Percentiles rank a stretch among this genome's conserved stretches.
phyloP scores from a whole-genome alignment of 2,113 vertebrate genomes.

The Triplophysa rosa region DNA sequence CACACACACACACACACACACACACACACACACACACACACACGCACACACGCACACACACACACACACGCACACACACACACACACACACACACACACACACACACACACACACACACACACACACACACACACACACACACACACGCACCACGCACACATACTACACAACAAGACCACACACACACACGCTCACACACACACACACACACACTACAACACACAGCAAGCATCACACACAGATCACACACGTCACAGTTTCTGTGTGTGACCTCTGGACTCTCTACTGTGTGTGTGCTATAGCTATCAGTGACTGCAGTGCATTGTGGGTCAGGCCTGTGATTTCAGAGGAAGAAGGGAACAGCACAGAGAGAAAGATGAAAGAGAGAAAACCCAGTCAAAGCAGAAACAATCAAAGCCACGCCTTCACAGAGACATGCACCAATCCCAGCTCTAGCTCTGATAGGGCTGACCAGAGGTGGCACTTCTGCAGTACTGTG shows the following conservation, averaged over 20 bases:
- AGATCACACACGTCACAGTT: neutral
- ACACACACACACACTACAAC: too few relatives aligned
- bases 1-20: too few relatives aligned
- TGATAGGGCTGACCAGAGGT: neutral
- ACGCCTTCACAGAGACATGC: neutral
- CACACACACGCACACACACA: too few relatives aligned
- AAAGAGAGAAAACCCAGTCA: neutral
- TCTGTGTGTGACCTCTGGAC: conserved; percentile 15
- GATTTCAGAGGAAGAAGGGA: neutral
- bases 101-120: too few relatives aligned
- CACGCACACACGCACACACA: too few relatives aligned
- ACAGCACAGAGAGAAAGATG: neutral
- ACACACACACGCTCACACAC: neutral
- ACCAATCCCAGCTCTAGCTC: conserved; percentile 20
- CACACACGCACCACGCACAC: too few relatives aligned
- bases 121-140: too few relatives aligned
- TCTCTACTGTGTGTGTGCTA: conserved; percentile 13
- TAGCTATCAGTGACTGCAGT: conserved; percentile 32
- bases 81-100: too few relatives aligned
- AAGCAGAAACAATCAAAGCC: neutral
- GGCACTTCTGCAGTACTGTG: neutral
- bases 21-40: too few relatives aligned
- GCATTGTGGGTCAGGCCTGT: conserved; percentile 38
- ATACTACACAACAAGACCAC: too few relatives aligned
- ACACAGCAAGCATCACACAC: too few relatives aligned